Evolutionary conservation across 2,113 vertebrate species (phyloP), one percentile per base, ranked within the genome.

Genomic region (Strix uralensis): DNA sequence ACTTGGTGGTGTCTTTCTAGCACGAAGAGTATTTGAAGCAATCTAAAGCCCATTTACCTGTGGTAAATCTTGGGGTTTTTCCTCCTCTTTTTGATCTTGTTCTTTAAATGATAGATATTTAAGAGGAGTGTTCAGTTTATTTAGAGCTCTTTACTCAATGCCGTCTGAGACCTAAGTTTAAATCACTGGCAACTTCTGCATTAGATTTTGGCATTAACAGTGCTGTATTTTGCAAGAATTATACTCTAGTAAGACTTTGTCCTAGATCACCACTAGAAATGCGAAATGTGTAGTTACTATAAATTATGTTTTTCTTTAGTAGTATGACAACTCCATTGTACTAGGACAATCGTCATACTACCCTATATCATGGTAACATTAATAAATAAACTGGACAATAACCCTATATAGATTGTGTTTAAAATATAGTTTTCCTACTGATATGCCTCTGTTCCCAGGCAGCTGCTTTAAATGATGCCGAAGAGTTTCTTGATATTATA

Each of bases 141-240:
- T 82, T 92, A 95, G 57, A 78, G 70, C 59, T 92, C 62, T 86
- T 94, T 75, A 90, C 49, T 93, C 44, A 87, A 12, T 79, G 77
- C 44, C n/a, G 52, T 69, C 30, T 61, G 27, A 88, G 62, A 62
- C 32, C 32, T 12, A 22, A 70, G 65, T 67, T 87, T 84, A 81
- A 90, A 84, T 61, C 72, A 38, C 47, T 42, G 49, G 42, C 42
- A 82, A 21, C 40, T 81, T 95, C 95, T 95, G 36, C 21, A 57
- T 51, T 77, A 19, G 52, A 52, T 80, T 87, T 87, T 90, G 87
- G 46, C 49, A 91, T 82, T 49, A 82, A 25, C 20, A 61, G 20
- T 69, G 22, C n/a, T 86, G 55, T 69, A 25, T 75, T 94, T 82
- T 80, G 42, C 55, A 78, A 61, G 62, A 78, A 54, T 67, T 96